Base-by-base conservation (phyloP, 2,797 vertebrate species). In the Acanthopagrus latus region DNA sequence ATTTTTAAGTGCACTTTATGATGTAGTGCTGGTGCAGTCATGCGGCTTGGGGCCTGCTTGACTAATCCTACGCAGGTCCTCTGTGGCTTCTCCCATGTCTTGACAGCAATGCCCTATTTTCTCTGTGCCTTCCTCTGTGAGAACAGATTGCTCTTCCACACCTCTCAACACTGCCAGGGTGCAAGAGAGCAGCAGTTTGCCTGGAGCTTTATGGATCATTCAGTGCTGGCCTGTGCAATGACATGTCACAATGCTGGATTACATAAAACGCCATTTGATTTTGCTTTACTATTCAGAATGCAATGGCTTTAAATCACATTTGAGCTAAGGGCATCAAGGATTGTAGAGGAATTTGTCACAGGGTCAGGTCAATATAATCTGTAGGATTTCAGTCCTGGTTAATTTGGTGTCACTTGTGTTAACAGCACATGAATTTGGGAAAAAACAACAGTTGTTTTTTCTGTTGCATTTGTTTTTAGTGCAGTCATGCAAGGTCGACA, bases 31-130 rank as follows among this genome's bases (percentile, higher is more conserved):
- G 41, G 27, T 79, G 74, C 73, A 85, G 74, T 27, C 18, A 51
- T 64, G 80, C 52, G 23, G 64, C 62, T 76, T 52, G 76, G 69
- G 78, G 52, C 64, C 75, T 50, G 60, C 70, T 65, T 13, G 33
- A 18, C 68, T 82, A 50, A 71, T 88, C 63, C 71, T 55, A 25
- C 8, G 3, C 29, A 52, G 55, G 20, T 43, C 81, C 83, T 78
- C 71, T 63, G 71, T 60, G 64, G 44, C 16, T 64, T 80, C 71
- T 64, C 71, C 51, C 64, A 46, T 46, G 68, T 76, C 78, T 75
- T 76, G 78, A 77, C 77, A 85, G 77, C 25, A 13, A 72, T 78
- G 82, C 55, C 82, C 84, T 86, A 62, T 70, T 90, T 89, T 89
- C 76, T 84, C 29, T 11, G 5, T 55, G 74, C 63, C 43, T 81